Evolutionary conservation across 2,113 vertebrate genomes (phyloP).

Genomic region (Peromyscus maniculatus): DNA sequence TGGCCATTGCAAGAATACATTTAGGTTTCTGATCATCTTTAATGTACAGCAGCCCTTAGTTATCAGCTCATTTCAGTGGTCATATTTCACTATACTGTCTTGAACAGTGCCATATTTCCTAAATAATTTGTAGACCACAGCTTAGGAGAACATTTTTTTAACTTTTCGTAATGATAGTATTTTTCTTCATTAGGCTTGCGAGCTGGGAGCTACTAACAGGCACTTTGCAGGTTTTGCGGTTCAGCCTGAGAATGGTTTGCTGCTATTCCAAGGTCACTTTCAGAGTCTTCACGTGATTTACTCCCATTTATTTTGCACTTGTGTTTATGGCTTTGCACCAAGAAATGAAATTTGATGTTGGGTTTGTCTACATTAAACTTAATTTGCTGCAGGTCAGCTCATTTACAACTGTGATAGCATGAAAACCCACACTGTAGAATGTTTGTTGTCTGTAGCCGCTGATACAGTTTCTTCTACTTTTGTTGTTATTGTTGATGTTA

Average conservation of each 20-base stretch:
- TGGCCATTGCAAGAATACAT: constrained; percentile 66
- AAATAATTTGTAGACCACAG: constrained; percentile 72
- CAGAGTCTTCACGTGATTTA: constrained; percentile 82
- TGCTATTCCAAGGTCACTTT: constrained; percentile 86
- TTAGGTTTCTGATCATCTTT: constrained; percentile 62
- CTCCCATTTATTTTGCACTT: constrained; percentile 80
- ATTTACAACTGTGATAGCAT: constrained; percentile 67
- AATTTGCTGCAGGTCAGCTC: constrained; percentile 83
- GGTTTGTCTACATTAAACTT: constrained; percentile 82
- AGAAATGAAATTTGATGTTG: constrained; percentile 83
- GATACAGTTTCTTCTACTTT: constrained; percentile 66
- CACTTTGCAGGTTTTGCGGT: constrained; percentile 65
- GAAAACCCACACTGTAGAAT: constrained; percentile 68
- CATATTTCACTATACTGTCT: constrained; percentile 76
- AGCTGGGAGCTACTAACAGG: constrained; percentile 64
- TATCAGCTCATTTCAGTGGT: constrained; percentile 67
- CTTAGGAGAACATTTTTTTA: constrained; percentile 75
- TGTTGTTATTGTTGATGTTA: background rate
- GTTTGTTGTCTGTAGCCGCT: constrained; percentile 56
- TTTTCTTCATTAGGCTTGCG: constrained; percentile 82
- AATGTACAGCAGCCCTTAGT: constrained; percentile 57
- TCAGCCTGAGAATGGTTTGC: constrained; percentile 76
- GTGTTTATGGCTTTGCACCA: constrained; percentile 82
- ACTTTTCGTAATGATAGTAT: constrained; percentile 79
- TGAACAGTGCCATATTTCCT: constrained; percentile 60